These are phyloP conservation scores for Pseudochirops corinnae DNA, from an alignment of 2,797 vertebrate genomes.

Conservation along the genomic window DNA sequence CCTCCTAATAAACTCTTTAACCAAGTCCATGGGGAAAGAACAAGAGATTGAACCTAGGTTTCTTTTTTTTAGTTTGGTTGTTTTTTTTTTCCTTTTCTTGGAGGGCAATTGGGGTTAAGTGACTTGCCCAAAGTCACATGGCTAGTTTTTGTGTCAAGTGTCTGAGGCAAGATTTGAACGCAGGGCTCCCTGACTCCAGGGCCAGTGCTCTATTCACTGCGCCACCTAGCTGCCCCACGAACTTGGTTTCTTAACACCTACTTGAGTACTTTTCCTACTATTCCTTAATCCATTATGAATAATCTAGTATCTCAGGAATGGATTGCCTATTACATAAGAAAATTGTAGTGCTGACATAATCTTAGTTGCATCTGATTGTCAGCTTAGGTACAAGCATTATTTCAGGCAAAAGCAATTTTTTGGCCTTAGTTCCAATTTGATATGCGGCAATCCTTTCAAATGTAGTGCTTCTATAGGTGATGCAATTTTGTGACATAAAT, in stretches of 20 bases:
- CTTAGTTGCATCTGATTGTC: background rate
- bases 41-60: background rate
- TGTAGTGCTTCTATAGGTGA: background rate
- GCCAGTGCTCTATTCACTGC: too few relatives aligned
- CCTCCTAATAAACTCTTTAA: background rate
- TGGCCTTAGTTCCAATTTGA: background rate
- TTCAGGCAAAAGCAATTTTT: background rate
- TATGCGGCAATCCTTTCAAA: background rate
- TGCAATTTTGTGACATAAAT: background rate
- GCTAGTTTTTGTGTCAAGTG: too few relatives aligned
- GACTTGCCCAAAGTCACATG: too few relatives aligned
- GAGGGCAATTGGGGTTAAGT: too few relatives aligned
- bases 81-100: too few relatives aligned
- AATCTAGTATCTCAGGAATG: background rate
- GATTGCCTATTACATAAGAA: background rate
- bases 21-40: background rate
- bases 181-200: too few relatives aligned
- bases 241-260: background rate
- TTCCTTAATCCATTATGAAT: background rate
- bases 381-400: background rate
- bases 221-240: too few relatives aligned
- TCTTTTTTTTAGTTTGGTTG: background rate
- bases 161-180: too few relatives aligned
- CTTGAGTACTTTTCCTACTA: background rate
- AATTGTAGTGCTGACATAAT: background rate